Evolutionary conservation across 2,797 vertebrate species (phyloP).

Genomic region (Antennarius maculatus): DNA sequence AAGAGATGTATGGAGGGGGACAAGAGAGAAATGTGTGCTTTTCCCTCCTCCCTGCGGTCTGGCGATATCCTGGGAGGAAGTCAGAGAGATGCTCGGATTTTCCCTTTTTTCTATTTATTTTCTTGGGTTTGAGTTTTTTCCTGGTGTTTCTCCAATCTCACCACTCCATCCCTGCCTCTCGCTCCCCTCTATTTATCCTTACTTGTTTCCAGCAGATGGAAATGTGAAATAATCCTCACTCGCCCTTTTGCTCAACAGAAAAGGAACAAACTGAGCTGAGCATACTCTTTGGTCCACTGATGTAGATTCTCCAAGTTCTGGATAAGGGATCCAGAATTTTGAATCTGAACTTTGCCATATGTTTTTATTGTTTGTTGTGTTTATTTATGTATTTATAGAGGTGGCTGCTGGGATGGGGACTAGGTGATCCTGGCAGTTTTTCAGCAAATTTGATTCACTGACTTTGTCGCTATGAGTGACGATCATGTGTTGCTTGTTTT

Average conservation of each 20-base stretch:
- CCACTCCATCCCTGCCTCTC: conserved; percentile 17
- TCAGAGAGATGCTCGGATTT: conserved; percentile 44
- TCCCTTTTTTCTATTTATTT: conserved; percentile 48
- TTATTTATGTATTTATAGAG: no score
- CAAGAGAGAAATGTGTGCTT: conserved; percentile 59
- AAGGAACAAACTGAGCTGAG: conserved; percentile 12
- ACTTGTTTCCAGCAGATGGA: conserved; percentile 39
- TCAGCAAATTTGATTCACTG: no score
- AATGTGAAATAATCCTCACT: conserved; percentile 42
- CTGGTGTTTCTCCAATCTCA: not conserved
- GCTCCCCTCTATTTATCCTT: not conserved
- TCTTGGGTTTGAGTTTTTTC: conserved; percentile 51
- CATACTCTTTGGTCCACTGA: not conserved
- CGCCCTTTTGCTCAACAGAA: conserved; percentile 31
- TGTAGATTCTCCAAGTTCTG: not conserved
- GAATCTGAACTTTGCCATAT: no score
- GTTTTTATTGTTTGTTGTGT: no score
- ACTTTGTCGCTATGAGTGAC: no score
- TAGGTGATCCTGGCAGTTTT: no score
- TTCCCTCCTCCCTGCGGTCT: conserved; percentile 59
- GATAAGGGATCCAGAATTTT: no score
- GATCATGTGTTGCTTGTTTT: no score
- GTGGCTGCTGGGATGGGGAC: no score
- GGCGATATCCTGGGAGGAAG: conserved; percentile 61
- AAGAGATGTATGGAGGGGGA: conserved; percentile 38